Evolutionary conservation across 2,113 vertebrate species (phyloP).

Genomic region (Xyliphius kryptos): DNA sequence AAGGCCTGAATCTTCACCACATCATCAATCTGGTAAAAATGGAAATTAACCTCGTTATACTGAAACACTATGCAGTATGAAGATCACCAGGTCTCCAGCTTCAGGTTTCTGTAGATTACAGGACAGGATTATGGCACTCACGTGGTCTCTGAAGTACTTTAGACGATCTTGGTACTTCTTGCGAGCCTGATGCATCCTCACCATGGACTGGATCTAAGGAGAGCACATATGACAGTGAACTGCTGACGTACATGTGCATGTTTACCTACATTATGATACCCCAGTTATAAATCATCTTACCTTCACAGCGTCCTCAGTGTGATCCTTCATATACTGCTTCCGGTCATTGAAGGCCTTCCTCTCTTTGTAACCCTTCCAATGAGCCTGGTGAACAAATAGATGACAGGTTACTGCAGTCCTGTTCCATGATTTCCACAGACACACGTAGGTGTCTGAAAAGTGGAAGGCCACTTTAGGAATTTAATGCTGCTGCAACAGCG

Average conservation of each 20-base stretch:
- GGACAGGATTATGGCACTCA: no score
- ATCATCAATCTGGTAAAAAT: conserved; percentile 72
- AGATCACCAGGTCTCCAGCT: no score
- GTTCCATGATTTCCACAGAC: no score
- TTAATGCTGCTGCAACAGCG: no score
- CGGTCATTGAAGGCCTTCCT: conserved; percentile 77
- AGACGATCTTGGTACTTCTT: conserved; percentile 86
- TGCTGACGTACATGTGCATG: no score
- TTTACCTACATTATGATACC: no score
- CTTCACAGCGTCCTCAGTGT: conserved; percentile 81
- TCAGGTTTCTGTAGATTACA: no score
- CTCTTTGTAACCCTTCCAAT: conserved; percentile 89
- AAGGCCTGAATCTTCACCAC: conserved; percentile 97
- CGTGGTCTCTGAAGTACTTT: conserved; percentile 87
- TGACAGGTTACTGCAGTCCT: no score
- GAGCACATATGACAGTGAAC: not conserved
- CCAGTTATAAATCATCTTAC: conserved; percentile 52
- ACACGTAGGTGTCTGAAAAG: no score
- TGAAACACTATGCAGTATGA: no score
- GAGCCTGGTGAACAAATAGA: conserved; percentile 66
- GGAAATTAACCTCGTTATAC: no score
- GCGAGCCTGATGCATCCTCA: conserved; percentile 90
- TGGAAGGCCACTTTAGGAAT: no score
- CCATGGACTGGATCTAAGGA: conserved; percentile 83
- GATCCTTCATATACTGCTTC: conserved; percentile 74